Percentiles rank a stretch among this genome's conserved stretches.
Conservation (phyloP, 1,140 invertebrate genomes). For the Intoshia linei region DNA sequence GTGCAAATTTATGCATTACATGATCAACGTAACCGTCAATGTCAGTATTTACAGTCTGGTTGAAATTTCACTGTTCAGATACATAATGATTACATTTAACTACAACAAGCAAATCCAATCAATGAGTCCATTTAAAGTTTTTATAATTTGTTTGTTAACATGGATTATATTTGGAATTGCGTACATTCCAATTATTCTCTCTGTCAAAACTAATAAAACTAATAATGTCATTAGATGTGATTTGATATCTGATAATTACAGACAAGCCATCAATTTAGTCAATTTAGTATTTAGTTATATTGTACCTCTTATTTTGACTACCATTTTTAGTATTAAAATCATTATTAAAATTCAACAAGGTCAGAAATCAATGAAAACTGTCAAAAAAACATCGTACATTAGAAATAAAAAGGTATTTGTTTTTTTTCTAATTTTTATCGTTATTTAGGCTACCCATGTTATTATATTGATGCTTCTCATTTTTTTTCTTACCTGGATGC, state of each 20-base stretch:
- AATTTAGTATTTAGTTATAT: not conserved
- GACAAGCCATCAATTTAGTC: no score
- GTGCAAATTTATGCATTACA: slow-evolving; percentile 8
- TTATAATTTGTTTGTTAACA: slow-evolving; percentile 50
- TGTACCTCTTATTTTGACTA: not conserved
- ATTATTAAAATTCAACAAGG: not conserved
- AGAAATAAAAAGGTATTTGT: slow-evolving; percentile 1
- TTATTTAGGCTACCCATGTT: slow-evolving; percentile 4
- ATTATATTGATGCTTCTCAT: slow-evolving; percentile 5
- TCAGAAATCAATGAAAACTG: not conserved
- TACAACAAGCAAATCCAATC: no score
- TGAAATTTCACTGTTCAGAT: slow-evolving; percentile 58
- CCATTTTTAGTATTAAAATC: not conserved
- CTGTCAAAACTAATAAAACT: no score
- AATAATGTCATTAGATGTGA: no score
- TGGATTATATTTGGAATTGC: no score
- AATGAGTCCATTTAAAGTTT: no score
- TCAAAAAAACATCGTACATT: no score
- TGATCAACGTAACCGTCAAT: slow-evolving; percentile 38
- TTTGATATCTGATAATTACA: no score
- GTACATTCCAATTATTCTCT: no score
- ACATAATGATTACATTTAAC: slow-evolving; percentile 37
- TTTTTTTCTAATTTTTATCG: no score
- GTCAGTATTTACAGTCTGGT: slow-evolving; percentile 62
- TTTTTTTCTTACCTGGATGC: slow-evolving; percentile 6